Evolutionary conservation across 2,797 vertebrate genomes (phyloP), one percentile per base, ranked within the genome.

Genomic region (Harpagifer antarcticus): DNA sequence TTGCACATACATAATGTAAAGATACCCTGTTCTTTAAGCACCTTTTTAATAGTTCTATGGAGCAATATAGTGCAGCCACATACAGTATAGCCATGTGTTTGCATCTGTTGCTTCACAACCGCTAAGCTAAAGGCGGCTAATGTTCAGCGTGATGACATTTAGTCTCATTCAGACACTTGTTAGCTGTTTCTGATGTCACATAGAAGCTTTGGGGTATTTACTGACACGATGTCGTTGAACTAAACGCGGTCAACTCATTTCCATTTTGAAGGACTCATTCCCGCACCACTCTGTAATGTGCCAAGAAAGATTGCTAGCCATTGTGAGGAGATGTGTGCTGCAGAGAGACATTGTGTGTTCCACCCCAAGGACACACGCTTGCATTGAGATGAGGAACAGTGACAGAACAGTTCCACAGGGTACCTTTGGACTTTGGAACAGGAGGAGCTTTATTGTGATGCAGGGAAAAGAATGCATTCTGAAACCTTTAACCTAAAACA

Each of bases 371-470:
- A 37, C 33, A 37, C 33, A 37, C 33, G 19, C 56, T 6, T 54
- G 47, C n/a, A 9, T 58, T 33, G 10, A 48, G 43, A 8, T 61
- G 37, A 61, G 14, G 45, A 74, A 16, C 19, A 43, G 33, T 12
- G 20, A 42, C 40, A 42, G n/a, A 23, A 50, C 19, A 19, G 20
- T 2, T 44, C 56, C 43, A 50, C 11, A 12, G 5, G 11, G n/a
- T 13, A 23, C 12, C 63, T 44, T 61, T 44, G 9, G 37, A 33
- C 14, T 37, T 52, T 17, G 17, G 48, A 31, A 33, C 20, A 20
- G 56, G 11, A 40, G 57, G 17, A 58, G 42, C 55, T 56, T 45
- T 37, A n/a, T 47, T 3, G 50, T n/a, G 63, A 72, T 56, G 57
- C 44, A 66, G 15, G 6, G 58, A 17, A 11, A 14, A 27, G 1